phyloP scores from a whole-genome alignment of 1,140 invertebrate genomes.

The Diprion similis region DNA sequence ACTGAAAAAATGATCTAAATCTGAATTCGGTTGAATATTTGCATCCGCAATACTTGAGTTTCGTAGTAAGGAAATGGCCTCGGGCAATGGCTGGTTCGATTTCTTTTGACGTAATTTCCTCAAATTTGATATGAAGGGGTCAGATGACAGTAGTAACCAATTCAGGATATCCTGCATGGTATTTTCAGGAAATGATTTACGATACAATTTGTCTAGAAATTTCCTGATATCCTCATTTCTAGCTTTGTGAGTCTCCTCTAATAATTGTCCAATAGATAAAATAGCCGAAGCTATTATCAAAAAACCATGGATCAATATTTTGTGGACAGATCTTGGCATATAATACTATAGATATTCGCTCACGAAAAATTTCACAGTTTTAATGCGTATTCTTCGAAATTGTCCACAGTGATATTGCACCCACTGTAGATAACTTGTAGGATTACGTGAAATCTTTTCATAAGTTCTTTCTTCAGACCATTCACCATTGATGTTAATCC shows the following conservation, averaged over 20 bases:
- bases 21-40: too few relatives aligned
- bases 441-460: too few relatives aligned
- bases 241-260: conserved; percentile 30
- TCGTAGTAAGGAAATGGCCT: too few relatives aligned
- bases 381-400: conserved; percentile 32
- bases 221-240: conserved; percentile 30
- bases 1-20: too few relatives aligned
- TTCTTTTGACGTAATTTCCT: background rate
- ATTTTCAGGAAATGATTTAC: conserved; percentile 31
- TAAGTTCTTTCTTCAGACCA: background rate
- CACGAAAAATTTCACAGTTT: conserved; percentile 36
- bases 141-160: conserved; percentile 5
- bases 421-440: conserved; percentile 19
- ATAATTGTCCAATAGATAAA: conserved; percentile 35
- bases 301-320: conserved; percentile 45
- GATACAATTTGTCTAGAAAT: conserved; percentile 29
- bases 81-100: background rate
- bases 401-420: conserved; percentile 35
- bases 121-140: background rate
- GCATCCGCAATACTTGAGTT: too few relatives aligned
- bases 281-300: conserved; percentile 30
- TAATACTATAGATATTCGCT: conserved; percentile 32
- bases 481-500: conserved; percentile 22
- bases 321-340: conserved; percentile 37
- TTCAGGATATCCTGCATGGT: conserved; percentile 36